Evolutionary conservation across 2,888 invertebrate genomes (phyloP).

Genomic region (Dolichopus griseipennis): DNA sequence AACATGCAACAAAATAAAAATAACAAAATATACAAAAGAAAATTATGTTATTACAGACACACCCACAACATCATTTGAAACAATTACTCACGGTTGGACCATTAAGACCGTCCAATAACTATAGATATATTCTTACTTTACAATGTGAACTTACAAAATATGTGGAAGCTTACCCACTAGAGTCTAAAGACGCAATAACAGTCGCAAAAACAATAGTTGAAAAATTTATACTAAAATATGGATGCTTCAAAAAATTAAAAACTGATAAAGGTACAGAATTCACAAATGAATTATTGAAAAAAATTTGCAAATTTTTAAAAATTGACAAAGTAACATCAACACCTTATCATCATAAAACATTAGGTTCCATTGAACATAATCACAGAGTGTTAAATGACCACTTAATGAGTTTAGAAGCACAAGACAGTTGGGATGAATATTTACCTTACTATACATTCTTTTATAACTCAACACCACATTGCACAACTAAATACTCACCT

Average conservation of each 20-base stretch:
- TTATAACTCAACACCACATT: constrained; percentile 18
- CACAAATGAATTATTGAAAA: constrained; percentile 18
- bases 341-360: no score
- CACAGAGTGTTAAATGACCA: no score
- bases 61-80: no score
- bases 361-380: no score
- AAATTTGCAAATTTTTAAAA: constrained; percentile 14
- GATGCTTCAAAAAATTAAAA: constrained; percentile 14
- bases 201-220: constrained; percentile 24
- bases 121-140: neutral
- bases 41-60: no score
- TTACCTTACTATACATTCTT: constrained; percentile 17
- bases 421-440: constrained; percentile 19
- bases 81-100: no score
- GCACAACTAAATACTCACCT: constrained; percentile 6
- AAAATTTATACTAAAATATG: constrained; percentile 22
- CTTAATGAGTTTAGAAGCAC: no score
- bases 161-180: constrained; percentile 22
- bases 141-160: constrained; percentile 15
- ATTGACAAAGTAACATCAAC: no score
- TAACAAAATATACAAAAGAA: no score
- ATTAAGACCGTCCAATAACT: no score
- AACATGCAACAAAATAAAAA: no score
- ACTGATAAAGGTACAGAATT: constrained; percentile 22
- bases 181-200: constrained; percentile 25